Evolutionary conservation across 2,113 vertebrate species (phyloP).

Genomic region (Aspiorhynchus laticeps): DNA sequence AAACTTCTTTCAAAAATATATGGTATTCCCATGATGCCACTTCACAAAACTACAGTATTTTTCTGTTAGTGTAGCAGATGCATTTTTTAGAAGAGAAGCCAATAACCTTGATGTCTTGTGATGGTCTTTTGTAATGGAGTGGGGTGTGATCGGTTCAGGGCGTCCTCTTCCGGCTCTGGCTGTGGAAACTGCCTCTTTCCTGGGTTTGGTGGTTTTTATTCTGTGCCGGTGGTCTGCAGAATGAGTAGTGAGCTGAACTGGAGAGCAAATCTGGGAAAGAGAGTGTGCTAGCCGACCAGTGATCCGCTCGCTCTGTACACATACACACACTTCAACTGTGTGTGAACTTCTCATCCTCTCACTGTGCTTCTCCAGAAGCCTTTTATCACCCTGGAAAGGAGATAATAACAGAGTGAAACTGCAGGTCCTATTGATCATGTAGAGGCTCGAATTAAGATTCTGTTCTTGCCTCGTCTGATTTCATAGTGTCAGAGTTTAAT

Average conservation of each 20-base stretch:
- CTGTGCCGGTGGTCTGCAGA: conserved; percentile 4
- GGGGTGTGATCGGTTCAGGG: not conserved
- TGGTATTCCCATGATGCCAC: not conserved
- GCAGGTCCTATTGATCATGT: conserved; percentile 13
- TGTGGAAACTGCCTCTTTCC: not conserved
- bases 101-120: not conserved
- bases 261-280: conserved; percentile 25
- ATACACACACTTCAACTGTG: not conserved
- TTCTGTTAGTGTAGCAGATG: not conserved
- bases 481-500: not conserved
- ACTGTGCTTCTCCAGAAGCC: not conserved
- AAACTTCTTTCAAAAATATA: not conserved
- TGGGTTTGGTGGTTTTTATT: not conserved
- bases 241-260: not conserved
- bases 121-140: not conserved
- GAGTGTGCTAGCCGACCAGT: conserved; percentile 25
- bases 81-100: not conserved
- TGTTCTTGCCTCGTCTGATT: not conserved
- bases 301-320: conserved; percentile 1
- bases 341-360: conserved; percentile 8
- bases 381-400: conserved; percentile 32
- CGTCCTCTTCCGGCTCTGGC: not conserved
- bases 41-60: not conserved
- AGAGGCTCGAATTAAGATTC: conserved; percentile 11
- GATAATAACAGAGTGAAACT: conserved; percentile 11